Base-by-base conservation (phyloP, 1,140 invertebrate species). In the Lasioglossum baleicum region DNA sequence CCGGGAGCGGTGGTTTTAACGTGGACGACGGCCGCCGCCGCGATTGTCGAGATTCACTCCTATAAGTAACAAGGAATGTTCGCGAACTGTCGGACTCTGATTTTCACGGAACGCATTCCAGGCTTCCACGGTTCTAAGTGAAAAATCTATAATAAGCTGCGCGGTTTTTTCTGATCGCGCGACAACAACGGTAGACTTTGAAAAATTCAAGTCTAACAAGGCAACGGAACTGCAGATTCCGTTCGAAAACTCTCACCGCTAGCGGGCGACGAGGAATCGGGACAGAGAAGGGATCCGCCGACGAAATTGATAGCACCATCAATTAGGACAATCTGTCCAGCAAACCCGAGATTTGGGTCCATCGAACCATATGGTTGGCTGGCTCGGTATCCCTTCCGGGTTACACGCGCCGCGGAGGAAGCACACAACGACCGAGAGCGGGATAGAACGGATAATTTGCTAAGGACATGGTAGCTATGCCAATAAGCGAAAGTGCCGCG, bases 401-500 rank as follows among this genome's bases (percentile, higher is more conserved):
- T 40, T 40, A 64, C 31, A 20, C 61, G 31, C 53, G 51, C 51
- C 3, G 17, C 51, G 17, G 51, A 17, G 51, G 51, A 15, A 53
- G 51, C 64, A 42, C n/a, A 11, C 42, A 11, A 11, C 64, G 61
- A 15, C 35, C 35, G 61, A 67, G 15, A 67, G 15, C 22, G 20
- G 65, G 44, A 67, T 48, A 8, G 65, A 44, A 15, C 42, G 42
- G 65, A 67, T 48, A 48, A 67, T 67, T 67, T 44, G 42, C 65
- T 48, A 48, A 26, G 65, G 40, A 42, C 48, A 44, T 11, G n/a
- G 42, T 17, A 20, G 20, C n/a, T 48, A 13, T 44, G 65, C 8
- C 65, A 67, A 48, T 22, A 13, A 15, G 75, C 40, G 75, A 69
- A 69, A 69, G 65, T 69, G 44, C 40, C 7, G 7, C 20, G 61